These are phyloP conservation scores for Anolis sagrei DNA, from an alignment of 2,113 vertebrate species.

Conservation along the genomic window DNA sequence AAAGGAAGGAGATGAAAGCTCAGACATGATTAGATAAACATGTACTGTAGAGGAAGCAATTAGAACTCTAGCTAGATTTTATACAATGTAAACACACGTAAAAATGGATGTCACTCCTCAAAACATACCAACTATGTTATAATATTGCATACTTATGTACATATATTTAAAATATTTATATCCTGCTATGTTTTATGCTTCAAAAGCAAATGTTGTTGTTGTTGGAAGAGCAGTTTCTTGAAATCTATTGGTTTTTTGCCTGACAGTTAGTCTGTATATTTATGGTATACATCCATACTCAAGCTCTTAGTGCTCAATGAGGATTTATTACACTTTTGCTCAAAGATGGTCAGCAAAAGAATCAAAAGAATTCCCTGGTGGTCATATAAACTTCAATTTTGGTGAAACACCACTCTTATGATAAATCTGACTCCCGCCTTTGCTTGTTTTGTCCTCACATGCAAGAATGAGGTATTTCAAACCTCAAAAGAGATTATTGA, in stretches of 20 bases:
- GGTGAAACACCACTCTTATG: no score
- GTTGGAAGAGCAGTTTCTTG: neutral
- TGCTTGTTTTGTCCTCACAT: no score
- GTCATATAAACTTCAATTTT: no score
- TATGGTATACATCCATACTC: neutral
- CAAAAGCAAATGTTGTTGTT: neutral
- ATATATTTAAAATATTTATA: constrained; percentile 16
- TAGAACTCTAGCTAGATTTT: constrained; percentile 38
- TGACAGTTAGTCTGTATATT: no score
- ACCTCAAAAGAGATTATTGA: no score
- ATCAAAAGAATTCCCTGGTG: no score
- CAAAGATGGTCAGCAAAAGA: neutral
- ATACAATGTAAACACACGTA: constrained; percentile 20
- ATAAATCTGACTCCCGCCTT: no score
- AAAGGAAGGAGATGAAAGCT: constrained; percentile 55
- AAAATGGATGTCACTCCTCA: constrained; percentile 1
- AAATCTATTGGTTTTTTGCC: neutral
- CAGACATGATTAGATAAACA: constrained; percentile 43
- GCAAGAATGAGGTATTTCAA: no score
- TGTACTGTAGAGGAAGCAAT: constrained; percentile 54
- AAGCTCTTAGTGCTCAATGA: neutral
- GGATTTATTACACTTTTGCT: neutral
- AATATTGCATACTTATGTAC: neutral
- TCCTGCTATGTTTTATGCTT: neutral
- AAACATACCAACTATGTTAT: constrained; percentile 20